Evolutionary conservation across 1,140 invertebrate genomes (phyloP), one percentile per base, ranked within the genome.

Genomic region (Cyphomyrmex costatus): DNA sequence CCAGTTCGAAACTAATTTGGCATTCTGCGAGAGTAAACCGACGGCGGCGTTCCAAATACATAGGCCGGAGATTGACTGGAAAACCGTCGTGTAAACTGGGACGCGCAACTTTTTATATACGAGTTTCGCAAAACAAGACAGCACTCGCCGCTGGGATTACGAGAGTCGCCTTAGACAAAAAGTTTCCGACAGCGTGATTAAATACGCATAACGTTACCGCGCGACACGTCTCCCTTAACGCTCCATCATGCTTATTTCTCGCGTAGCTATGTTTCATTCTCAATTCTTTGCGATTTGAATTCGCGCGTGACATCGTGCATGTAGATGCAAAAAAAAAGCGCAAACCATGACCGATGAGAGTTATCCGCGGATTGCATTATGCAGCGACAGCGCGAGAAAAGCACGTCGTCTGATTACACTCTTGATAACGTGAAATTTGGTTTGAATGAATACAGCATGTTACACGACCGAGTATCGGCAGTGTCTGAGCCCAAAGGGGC

Each of bases 401-500:
- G 58, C 63, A 85, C 58, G 58, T 73, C 58, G 87, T n/a, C 77
- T 61, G 27, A 71, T 71, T 74, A 60, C 51, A 88, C 68, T n/a
- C 33, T 51, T 90, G 80, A 90, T 92, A 91, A 93, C 89, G 79
- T 92, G 91, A 90, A 93, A 94, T 95, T 94, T 95, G 87, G 88
- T 95, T 95, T 95, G 91, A 92, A 94, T 95, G 92, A 94, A 95
- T 95, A 93, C 95, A 96, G 96, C 96, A 92, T 95, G 93, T 95
- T 95, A 96, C 93, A 95, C 96, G 93, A 96, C 95, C 94, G 95
- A 96, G 94, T 96, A 95, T 94, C 96, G 96, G 92, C 96, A 95
- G 93, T 96, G 95, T 95, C 95, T 97, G 95, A 97, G 96, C 96
- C 96, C 97, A 94, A 96, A 97, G 96, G 97, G 97, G 95, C 96